Base-by-base conservation (phyloP, 2,113 vertebrate species). In the Callipepla californica region DNA sequence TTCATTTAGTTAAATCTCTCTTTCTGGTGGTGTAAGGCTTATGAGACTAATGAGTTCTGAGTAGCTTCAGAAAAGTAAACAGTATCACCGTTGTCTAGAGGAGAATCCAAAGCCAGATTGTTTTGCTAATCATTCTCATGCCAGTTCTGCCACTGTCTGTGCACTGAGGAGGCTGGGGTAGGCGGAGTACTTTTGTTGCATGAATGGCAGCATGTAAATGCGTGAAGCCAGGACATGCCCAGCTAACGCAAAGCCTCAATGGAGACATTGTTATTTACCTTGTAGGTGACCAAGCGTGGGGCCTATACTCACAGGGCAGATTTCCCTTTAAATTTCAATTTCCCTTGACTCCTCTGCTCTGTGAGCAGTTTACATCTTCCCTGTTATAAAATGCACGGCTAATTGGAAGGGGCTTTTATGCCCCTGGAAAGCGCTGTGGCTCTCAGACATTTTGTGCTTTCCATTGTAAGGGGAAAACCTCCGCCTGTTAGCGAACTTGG, bases 281-380 rank as follows among this genome's bases (percentile, higher is more conserved):
- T 36, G 65, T 34, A 63, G 25, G 6, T 45, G 69, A 42, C 0
- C 0, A 21, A 38, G 11, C 3, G 1, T 20, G 65, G 50, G 42
- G 34, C 68, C 62, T 66, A 3, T 23, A 9, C 7, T 87, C 30
- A 9, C 45, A 22, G 51, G 65, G 59, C 0, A 87, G 25, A 79
- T 34, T 55, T 44, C 26, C 1, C 28, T 84, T 91, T 25, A 25
- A 61, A 1, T 79, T 76, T 57, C 62, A 13, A 61, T 63, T 89
- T 91, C n/a, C 19, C 80, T 51, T 40, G 80, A 59, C 23, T 40
- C 5, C 48, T 68, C 45, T 9, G n/a, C 72, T 32, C 22, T 42
- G 11, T 22, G 32, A 42, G 11, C 21, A 68, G 10, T 85, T 63
- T 45, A 11, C 2, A 1, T 76, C 4, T 77, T 85, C 42, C 11